Evolutionary conservation across 2,888 invertebrate species (phyloP).

Genomic region (Vesta saturnalis): DNA sequence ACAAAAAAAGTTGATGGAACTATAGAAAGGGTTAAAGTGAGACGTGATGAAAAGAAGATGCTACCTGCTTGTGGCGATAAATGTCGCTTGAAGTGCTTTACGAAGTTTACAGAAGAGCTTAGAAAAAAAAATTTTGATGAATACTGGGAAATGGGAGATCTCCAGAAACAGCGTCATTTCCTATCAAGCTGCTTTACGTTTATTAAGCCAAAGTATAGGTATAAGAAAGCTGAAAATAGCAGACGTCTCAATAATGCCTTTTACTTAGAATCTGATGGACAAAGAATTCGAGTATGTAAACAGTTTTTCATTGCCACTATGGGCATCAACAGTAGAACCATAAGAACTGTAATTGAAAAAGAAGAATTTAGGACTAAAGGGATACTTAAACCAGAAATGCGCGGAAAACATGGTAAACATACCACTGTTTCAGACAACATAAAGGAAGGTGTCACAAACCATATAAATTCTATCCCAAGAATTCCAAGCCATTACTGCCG

Average conservation of each 20-base stretch:
- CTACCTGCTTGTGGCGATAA: not conserved
- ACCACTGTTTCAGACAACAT: not conserved
- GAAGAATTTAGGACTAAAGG: not conserved
- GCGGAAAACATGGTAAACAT: not conserved
- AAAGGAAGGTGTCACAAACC: not conserved
- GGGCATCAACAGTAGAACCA: not conserved
- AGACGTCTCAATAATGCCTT: not conserved
- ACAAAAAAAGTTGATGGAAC: not conserved
- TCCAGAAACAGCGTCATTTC: not conserved
- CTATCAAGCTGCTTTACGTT: not conserved
- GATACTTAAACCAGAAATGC: not conserved
- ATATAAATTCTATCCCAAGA: not conserved
- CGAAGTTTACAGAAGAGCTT: no score
- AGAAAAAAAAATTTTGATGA: not conserved
- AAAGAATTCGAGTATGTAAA: not conserved
- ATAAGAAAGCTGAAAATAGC: not conserved
- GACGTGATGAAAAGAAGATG: not conserved
- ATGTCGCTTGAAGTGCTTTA: no score
- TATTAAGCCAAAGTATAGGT: conserved; percentile 2
- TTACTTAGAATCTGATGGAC: not conserved
- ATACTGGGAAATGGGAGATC: not conserved
- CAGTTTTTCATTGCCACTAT: not conserved
- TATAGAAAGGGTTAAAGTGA: not conserved
- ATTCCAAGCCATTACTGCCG: not conserved
- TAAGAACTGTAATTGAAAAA: not conserved